A percentile compares a stretch with the other conserved stretches of the same genome.
These are phyloP conservation scores for Cryptophagus acutangulus DNA, from an alignment of 2,888 invertebrate species.

Conservation along the genomic window DNA sequence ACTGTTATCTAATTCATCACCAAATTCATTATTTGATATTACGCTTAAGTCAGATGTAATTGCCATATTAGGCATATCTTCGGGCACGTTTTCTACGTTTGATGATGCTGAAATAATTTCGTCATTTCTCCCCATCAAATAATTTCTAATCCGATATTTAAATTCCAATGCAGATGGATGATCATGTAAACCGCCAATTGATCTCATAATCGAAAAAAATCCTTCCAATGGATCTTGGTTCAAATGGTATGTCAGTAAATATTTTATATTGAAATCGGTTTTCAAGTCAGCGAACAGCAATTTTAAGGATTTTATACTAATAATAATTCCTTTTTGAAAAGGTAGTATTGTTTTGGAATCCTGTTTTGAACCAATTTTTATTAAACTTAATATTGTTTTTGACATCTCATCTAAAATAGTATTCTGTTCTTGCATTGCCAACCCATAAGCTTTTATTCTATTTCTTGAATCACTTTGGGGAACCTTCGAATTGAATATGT, in stretches of 20 bases:
- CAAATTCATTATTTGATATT: no score
- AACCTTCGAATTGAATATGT: conserved; percentile 23
- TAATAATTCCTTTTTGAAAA: conserved; percentile 27
- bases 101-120: conserved; percentile 22
- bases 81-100: conserved; percentile 15
- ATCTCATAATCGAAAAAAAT: conserved; percentile 21
- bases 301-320: conserved; percentile 18
- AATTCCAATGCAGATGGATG: conserved; percentile 24
- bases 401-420: conserved; percentile 21
- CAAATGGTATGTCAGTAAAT: conserved; percentile 17
- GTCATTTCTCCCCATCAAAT: conserved; percentile 19
- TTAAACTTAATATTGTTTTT: conserved; percentile 14
- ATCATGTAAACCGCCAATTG: conserved; percentile 23
- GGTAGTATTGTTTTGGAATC: conserved; percentile 17
- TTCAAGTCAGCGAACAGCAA: conserved; percentile 14
- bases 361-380: no score
- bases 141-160: conserved; percentile 21
- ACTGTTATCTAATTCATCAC: no score
- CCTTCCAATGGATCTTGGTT: conserved; percentile 21
- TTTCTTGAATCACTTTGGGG: conserved; percentile 20
- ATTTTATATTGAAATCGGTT: conserved; percentile 16
- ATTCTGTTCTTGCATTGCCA: conserved; percentile 23
- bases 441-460: conserved; percentile 21
- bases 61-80: no score
- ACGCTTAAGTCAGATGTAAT: no score